phyloP scores from a whole-genome alignment of 2,113 vertebrate genomes.

The Gopherus flavomarginatus region DNA sequence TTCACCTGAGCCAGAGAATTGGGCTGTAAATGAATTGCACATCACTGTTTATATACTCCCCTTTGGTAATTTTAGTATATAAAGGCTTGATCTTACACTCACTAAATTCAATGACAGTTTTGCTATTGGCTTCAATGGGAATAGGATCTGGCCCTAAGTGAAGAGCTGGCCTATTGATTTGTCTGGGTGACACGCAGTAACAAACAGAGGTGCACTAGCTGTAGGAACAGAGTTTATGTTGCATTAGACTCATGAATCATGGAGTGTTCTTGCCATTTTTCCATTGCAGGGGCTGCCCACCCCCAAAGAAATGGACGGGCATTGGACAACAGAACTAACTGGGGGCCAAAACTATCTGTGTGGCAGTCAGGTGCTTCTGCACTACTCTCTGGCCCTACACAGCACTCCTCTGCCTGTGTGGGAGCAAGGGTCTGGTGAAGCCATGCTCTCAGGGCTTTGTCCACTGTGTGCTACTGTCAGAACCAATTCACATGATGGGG shows the following conservation, averaged over 20 bases:
- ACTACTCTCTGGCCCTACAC: neutral
- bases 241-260: fast-evolving
- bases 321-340: neutral
- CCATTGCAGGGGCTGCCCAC: neutral
- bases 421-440: neutral
- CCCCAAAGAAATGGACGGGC: neutral
- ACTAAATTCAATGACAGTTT: fast-evolving
- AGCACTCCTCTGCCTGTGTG: neutral
- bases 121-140: fast-evolving
- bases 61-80: neutral
- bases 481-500: fast-evolving
- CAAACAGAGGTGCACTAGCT: fast-evolving
- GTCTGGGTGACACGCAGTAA: fast-evolving
- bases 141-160: fast-evolving
- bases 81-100: neutral
- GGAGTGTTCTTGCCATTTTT: neutral
- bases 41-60: neutral
- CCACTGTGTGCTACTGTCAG: neutral
- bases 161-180: neutral
- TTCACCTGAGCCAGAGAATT: neutral
- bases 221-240: fast-evolving
- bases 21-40: neutral
- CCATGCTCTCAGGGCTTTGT: neutral
- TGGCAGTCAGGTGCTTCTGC: neutral
- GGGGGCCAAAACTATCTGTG: neutral